A percentile compares a stretch with the other conserved stretches of the same genome.
phyloP scores from a whole-genome alignment of 2,888 invertebrate species.

The Acleris sparsana region DNA sequence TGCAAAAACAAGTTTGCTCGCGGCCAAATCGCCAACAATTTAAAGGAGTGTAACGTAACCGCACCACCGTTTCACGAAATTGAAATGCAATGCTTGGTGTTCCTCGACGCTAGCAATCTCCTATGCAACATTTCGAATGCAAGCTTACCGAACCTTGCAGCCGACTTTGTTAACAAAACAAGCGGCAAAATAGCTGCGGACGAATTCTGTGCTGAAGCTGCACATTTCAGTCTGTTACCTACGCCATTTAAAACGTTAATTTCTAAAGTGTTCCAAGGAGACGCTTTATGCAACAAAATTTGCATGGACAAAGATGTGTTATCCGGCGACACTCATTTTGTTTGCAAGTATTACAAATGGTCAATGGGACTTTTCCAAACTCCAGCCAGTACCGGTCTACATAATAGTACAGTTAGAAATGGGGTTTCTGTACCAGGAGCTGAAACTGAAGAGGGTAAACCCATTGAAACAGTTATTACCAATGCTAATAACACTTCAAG shows the following conservation, averaged over 20 bases:
- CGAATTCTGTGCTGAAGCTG: constrained; percentile 55
- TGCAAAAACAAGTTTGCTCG: constrained; percentile 62
- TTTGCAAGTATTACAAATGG: constrained; percentile 73
- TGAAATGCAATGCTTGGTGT: constrained; percentile 66
- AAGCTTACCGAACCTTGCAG: constrained; percentile 48
- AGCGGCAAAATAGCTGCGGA: constrained; percentile 53
- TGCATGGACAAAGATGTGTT: constrained; percentile 56
- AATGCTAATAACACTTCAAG: no score
- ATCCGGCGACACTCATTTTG: constrained; percentile 59
- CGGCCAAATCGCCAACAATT: constrained; percentile 52
- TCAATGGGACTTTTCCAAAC: constrained; percentile 54
- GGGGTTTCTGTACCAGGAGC: constrained; percentile 20
- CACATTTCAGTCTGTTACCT: constrained; percentile 58
- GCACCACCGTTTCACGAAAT: constrained; percentile 49
- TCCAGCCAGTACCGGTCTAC: constrained; percentile 31
- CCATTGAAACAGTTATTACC: not conserved
- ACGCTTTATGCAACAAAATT: constrained; percentile 56
- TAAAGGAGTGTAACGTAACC: constrained; percentile 52
- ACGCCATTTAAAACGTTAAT: constrained; percentile 52
- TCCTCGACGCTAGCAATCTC: constrained; percentile 69
- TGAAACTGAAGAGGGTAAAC: not conserved
- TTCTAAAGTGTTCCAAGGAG: constrained; percentile 50
- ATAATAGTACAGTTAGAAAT: no score
- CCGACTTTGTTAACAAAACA: constrained; percentile 51
- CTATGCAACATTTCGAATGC: constrained; percentile 55